Evolutionary conservation across 2,797 vertebrate genomes (phyloP), one percentile per base, ranked within the genome.

Genomic region (Perodicticus potto): DNA sequence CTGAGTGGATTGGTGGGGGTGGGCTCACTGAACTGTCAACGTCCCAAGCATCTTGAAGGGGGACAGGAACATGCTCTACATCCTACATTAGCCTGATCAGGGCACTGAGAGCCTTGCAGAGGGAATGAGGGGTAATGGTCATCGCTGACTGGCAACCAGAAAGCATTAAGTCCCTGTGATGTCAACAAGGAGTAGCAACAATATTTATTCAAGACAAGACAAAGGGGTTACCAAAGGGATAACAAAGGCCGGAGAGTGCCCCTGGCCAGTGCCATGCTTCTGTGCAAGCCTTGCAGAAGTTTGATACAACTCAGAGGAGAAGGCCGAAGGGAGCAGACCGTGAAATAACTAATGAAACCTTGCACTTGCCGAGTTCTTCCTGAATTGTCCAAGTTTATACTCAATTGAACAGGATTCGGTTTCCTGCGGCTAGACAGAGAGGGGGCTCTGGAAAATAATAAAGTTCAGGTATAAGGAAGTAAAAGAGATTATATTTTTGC

Each of bases 401-500:
- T 91, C 89, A 32, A 0, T 40, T 57, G 83, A 82, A 91, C 7
- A 65, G 72, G 17, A 49, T 95, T 87, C 76, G 49, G 37, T 59
- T 86, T 80, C 22, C 63, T 40, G 57, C n/a, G 45, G 84, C 29
- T 53, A 81, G 73, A 61, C 55, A 59, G n/a, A 34, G 22, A 3
- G 19, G 72, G 70, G 72, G 32, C 43, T 76, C 59, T 32, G 61
- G 83, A 25, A 92, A 89, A 49, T 59, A 65, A 81, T 63, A 83
- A 63, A 69, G 67, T 37, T 72, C 80, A 40, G 70, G 67, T 86
- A 70, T 10, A 59, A 90, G 86, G 61, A 63, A 93, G 74, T 40
- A 90, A 94, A 69, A 63, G 59, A 70, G 76, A 43, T 63, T 70
- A 29, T 65, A 29, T 49, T 88, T 81, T 92, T 84, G 73, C 25